A percentile compares a stretch with the other conserved stretches of the same genome.
These are phyloP conservation scores for Engraulis encrasicolus DNA, from an alignment of 2,113 vertebrate species.

Conservation along the genomic window DNA sequence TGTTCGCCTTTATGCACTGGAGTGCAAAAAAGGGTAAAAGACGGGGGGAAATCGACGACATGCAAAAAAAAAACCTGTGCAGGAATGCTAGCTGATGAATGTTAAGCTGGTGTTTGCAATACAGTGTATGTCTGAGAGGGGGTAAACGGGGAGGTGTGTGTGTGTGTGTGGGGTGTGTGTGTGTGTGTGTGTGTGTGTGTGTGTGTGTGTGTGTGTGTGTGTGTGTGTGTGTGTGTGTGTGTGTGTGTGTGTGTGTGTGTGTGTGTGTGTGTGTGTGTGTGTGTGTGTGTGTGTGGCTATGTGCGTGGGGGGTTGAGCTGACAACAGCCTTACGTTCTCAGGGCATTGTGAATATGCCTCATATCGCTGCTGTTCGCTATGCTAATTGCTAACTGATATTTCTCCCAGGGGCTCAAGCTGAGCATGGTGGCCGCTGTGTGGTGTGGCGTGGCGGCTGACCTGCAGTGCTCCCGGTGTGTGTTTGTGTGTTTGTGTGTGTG, in stretches of 20 bases:
- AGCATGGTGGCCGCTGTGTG: neutral
- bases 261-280: too few species aligned
- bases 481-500: neutral
- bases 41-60: neutral
- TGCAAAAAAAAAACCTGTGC: neutral
- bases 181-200: too few species aligned
- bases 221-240: too few species aligned
- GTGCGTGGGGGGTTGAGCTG: neutral
- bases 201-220: too few species aligned
- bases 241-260: too few species aligned
- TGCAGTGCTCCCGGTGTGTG: slow-evolving; percentile 38
- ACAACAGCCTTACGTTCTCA: neutral
- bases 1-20: neutral
- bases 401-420: slow-evolving; percentile 34
- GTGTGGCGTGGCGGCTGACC: slow-evolving; percentile 59
- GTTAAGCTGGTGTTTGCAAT: neutral
- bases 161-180: too few species aligned
- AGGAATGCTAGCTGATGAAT: neutral
- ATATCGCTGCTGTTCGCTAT: slow-evolving; percentile 9
- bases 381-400: slow-evolving; percentile 59
- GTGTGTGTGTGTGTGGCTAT: too few species aligned
- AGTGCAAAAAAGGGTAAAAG: neutral
- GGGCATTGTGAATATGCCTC: slow-evolving; percentile 9
- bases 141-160: too few species aligned
- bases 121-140: neutral